Percentiles rank a stretch among this genome's conserved stretches.
phyloP scores from a whole-genome alignment of 2,113 vertebrate species.

The Corythornis madagascariensis region DNA sequence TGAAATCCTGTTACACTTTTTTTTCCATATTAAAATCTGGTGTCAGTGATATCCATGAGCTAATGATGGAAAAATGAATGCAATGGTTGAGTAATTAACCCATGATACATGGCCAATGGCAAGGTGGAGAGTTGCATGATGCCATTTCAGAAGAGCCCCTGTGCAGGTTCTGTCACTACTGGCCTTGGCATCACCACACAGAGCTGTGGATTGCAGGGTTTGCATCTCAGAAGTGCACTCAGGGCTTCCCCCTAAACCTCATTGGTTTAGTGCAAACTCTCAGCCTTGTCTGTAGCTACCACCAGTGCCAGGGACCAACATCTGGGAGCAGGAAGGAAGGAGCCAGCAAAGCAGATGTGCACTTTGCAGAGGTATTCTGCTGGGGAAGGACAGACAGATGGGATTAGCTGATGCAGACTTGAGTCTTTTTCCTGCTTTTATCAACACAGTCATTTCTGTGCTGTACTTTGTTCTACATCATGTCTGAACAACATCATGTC shows the following conservation, averaged over 20 bases:
- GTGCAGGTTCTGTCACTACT: background rate
- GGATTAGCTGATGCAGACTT: background rate
- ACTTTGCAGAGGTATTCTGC: background rate
- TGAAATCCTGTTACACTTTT: background rate
- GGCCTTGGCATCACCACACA: background rate
- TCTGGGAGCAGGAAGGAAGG: background rate
- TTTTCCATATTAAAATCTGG: background rate
- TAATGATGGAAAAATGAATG: background rate
- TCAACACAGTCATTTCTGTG: background rate
- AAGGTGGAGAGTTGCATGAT: background rate
- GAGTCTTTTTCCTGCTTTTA: background rate
- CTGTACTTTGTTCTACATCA: background rate
- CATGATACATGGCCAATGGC: background rate
- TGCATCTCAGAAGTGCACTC: background rate
- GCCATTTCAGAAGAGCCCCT: background rate
- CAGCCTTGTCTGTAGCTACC: background rate
- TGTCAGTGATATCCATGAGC: background rate
- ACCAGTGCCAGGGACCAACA: background rate
- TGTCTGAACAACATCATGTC: background rate
- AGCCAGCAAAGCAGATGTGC: background rate
- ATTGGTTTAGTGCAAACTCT: background rate
- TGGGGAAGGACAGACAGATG: background rate
- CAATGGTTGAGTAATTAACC: background rate
- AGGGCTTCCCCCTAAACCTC: background rate
- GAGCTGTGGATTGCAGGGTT: background rate